Base-by-base conservation (phyloP, 2,113 vertebrate genomes). In the Channa maculata region DNA sequence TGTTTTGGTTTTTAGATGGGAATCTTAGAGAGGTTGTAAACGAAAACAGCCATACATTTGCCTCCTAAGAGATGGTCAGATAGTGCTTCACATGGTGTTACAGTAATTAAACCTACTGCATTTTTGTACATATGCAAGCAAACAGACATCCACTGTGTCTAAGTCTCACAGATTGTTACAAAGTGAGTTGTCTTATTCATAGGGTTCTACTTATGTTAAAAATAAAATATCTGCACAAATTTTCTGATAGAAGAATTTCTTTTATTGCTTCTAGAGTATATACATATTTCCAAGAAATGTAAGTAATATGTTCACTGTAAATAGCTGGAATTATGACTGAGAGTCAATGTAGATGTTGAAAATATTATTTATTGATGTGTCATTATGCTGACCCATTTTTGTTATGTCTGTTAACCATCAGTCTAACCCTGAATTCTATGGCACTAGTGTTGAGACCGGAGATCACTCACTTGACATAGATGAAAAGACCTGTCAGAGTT, bases 1-100 rank as follows among this genome's bases (percentile, higher is more conserved):
- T 55, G 48, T 51, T 70, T 80, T 66, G 75, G 13, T 41, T 51
- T 0, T 48, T 49, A 48, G 52, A 10, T 77, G 55, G 43, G 68
- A 59, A 68, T 62, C 37, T 65, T 67, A 8, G 36, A 80, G 65
- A 80, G 34, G 65, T 68, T 58, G 51, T 33, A 36, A n/a, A 71
- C 62, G 38, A 11, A 80, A 72, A 75, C 8, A 50, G 46, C 45
- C 63, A 13, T 65, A 33, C 57, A 77, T 57, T 4, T 33, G 24
- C 6, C 34, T 58, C 3, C 11, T n/a, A 49, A 51, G 50, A 55
- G 65, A 48, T 49, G 15, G 13, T 60, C n/a, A 39, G 59, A 65
- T 8, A 64, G 37, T 36, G 14, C 36, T 68, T 55, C 37, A 62
- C 37, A 24, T 41, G 12, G 7, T 48, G 33, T 50, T 15, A 15